phyloP scores from a whole-genome alignment of 2,113 vertebrate species.

The Crypturellus undulatus region DNA sequence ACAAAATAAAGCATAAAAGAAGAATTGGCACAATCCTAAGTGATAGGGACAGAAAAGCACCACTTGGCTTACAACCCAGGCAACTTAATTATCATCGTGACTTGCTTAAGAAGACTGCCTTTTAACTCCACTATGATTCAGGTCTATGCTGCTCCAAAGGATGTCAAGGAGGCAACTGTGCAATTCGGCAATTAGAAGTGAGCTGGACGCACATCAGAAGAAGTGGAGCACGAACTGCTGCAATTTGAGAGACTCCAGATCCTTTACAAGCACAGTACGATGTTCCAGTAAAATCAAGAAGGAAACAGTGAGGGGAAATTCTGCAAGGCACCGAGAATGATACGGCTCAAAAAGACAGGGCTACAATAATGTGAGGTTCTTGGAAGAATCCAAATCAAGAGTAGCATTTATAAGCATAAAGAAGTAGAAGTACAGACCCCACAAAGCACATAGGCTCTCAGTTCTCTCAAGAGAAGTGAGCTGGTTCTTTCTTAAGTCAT shows the following conservation, averaged over 20 bases:
- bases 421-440: background rate
- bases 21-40: constrained; percentile 72
- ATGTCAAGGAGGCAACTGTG: constrained; percentile 56
- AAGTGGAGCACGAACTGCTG: constrained; percentile 51
- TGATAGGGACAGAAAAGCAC: constrained; percentile 75
- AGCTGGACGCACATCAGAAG: constrained; percentile 71
- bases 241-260: constrained; percentile 46
- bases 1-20: constrained; percentile 72
- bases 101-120: constrained; percentile 63
- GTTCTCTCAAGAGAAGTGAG: background rate
- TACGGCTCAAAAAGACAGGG: background rate
- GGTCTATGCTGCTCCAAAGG: constrained; percentile 58
- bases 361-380: background rate
- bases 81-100: constrained; percentile 70
- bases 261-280: constrained; percentile 38
- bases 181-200: constrained; percentile 64
- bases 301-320: constrained; percentile 18
- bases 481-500: background rate
- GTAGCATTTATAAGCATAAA: background rate
- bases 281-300: constrained; percentile 15
- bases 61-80: constrained; percentile 72
- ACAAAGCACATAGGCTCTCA: accelerated
- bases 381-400: background rate
- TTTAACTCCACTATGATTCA: constrained; percentile 64
- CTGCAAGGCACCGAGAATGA: background rate